Percentiles rank a stretch among this genome's conserved stretches.
These are phyloP conservation scores for Collichthys lucidus DNA, from an alignment of 2,113 vertebrate species.

Conservation along the genomic window DNA sequence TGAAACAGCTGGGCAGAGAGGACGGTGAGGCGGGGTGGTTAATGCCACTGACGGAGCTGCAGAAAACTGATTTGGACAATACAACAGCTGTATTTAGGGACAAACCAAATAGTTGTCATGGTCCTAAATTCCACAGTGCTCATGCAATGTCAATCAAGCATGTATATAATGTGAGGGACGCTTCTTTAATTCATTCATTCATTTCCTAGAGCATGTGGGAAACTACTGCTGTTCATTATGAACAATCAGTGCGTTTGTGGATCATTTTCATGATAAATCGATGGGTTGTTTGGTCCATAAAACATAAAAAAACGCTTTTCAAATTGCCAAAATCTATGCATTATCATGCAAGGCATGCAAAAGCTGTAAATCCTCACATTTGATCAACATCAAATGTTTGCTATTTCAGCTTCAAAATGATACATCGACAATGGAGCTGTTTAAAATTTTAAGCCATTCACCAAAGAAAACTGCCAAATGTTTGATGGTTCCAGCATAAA, in stretches of 20 bases:
- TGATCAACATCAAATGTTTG: background rate
- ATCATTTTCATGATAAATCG: background rate
- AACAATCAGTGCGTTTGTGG: background rate
- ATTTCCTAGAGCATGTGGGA: background rate
- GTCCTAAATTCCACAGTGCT: constrained; percentile 39
- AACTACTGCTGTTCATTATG: background rate
- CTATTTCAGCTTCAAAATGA: too few relatives aligned
- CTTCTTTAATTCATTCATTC: constrained; percentile 21
- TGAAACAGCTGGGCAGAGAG: background rate
- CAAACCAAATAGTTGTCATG: constrained; percentile 26
- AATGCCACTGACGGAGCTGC: constrained; percentile 37
- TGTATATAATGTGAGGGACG: constrained; percentile 2
- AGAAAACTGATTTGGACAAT: constrained; percentile 60
- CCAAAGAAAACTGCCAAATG: background rate
- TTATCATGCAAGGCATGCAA: too few relatives aligned
- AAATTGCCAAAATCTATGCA: background rate
- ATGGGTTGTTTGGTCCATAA: background rate
- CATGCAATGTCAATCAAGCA: constrained; percentile 36
- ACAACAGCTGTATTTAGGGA: constrained; percentile 45
- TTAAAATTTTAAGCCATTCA: background rate
- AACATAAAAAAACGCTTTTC: background rate
- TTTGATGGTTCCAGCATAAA: background rate
- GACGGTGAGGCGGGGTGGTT: constrained; percentile 8
- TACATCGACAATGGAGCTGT: too few relatives aligned
- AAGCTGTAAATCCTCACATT: too few relatives aligned